Evolutionary conservation across 2,888 invertebrate species (phyloP).

Genomic region (Euplexia lucipara): DNA sequence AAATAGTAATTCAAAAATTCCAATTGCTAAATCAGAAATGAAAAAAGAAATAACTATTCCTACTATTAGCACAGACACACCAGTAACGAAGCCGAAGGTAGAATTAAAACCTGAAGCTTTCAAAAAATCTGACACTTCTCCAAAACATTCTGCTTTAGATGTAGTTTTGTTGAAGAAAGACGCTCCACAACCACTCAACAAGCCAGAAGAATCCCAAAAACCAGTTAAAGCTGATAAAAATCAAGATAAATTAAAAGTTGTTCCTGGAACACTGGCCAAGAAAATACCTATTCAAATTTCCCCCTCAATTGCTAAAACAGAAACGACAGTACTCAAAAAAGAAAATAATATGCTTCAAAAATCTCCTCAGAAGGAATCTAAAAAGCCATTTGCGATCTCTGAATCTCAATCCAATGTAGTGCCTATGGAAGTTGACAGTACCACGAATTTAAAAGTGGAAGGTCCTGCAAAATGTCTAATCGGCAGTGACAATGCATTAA

Average conservation of each 20-base stretch:
- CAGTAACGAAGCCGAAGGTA: neutral
- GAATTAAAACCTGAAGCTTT: neutral
- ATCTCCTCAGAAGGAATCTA: slow-evolving; percentile 28
- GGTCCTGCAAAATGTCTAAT: slow-evolving; percentile 15
- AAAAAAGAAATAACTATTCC: slow-evolving; percentile 16
- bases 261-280: neutral
- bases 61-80: slow-evolving; percentile 8
- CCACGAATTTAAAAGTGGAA: slow-evolving; percentile 26
- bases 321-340: slow-evolving; percentile 7
- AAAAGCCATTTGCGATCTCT: slow-evolving; percentile 17
- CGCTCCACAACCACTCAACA: slow-evolving; percentile 9
- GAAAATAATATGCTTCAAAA: slow-evolving; percentile 18
- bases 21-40: slow-evolving; percentile 27
- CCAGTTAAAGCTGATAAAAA: slow-evolving; percentile 15
- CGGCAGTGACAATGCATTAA: slow-evolving; percentile 2
- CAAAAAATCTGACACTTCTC: neutral
- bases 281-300: slow-evolving; percentile 16
- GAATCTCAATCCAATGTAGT: slow-evolving; percentile 23
- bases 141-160: slow-evolving; percentile 22
- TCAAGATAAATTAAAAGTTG: slow-evolving; percentile 1
- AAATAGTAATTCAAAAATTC: slow-evolving; percentile 50
- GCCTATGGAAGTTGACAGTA: slow-evolving; percentile 33
- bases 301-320: slow-evolving; percentile 18
- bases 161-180: neutral
- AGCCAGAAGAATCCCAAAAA: slow-evolving; percentile 5